Conservation (phyloP, 2,888 invertebrate species). For the Onchidella celtica region DNA sequence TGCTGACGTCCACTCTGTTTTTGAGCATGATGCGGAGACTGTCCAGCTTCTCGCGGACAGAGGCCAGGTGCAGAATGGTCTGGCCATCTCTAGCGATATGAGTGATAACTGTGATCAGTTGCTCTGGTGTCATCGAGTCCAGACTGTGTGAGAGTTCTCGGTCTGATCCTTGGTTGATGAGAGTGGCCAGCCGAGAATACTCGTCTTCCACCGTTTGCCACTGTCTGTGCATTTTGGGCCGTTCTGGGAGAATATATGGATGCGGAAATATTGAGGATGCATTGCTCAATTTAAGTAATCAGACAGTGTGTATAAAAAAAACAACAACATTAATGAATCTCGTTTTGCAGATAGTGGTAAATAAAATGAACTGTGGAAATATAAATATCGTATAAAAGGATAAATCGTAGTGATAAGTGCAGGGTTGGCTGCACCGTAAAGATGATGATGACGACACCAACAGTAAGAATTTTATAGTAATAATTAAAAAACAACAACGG, state of each 20-base stretch:
- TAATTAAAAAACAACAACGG: too few species aligned
- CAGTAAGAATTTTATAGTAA: too few species aligned
- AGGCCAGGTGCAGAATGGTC: conserved; percentile 68
- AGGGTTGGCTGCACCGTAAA: too few species aligned
- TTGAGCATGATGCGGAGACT: conserved; percentile 64
- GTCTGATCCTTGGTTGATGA: conserved; percentile 12
- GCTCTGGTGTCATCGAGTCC: conserved; percentile 21
- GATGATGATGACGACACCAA: too few species aligned
- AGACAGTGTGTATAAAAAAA: too few species aligned
- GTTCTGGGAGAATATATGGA: not conserved
- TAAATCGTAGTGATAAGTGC: too few species aligned
- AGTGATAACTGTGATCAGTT: conserved; percentile 64
- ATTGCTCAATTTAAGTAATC: too few species aligned
- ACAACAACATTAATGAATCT: too few species aligned
- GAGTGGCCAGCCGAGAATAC: not conserved
- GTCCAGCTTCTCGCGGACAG: conserved; percentile 62
- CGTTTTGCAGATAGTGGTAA: too few species aligned
- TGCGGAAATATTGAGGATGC: not conserved
- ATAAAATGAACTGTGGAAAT: too few species aligned
- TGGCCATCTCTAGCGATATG: conserved; percentile 67
- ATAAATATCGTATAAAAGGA: too few species aligned
- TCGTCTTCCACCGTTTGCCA: conserved; percentile 23
- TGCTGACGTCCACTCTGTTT: conserved; percentile 66
- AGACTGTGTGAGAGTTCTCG: not conserved
- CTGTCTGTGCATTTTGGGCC: conserved; percentile 15